Evolutionary conservation across 2,888 invertebrate genomes (phyloP), one percentile per base, ranked within the genome.

Genomic region (Sturmia bella): DNA sequence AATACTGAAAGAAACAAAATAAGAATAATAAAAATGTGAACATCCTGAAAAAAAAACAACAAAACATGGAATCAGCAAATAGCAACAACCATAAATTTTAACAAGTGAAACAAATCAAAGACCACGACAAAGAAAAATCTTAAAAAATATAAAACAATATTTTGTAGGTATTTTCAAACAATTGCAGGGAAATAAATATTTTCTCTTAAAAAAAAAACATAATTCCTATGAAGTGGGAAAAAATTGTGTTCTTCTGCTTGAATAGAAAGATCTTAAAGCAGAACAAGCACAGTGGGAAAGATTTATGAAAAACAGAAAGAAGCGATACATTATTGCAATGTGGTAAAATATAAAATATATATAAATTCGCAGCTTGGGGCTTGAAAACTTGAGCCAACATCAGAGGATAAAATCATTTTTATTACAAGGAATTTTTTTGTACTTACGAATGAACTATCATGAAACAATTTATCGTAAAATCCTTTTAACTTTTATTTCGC

Each of bases 101-200:
- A 12, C 19, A 17, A 63, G 12, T 37, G 32, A 63, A 50, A 19
- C n/a, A 78, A 70, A 68, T 56, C 72, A 43, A 63, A 37, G n/a
- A 77, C 39, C 54, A 72, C 27, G 27, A 50, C 73, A 68, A 39
- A 56, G 24, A 56, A 32, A 63, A 73, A 52, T 45, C 27, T 69
- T 37, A 3, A 5, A 48, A 48, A 52, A 17, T 50, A 69, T 41
- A 59, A 64, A 54, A 50, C 57, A 54, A 76, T 39, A 72, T 56
- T 45, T 68, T 63, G 43, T 72, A 66, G 15, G 15, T 43, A 50
- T 56, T 69, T 48, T 57, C 50, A 72, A 32, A 45, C 11, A 17
- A 56, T 64, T 43, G 64, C 54, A 54, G 37, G 21, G 2, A 15
- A 45, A 64, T 17, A 48, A 56, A 64, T 54, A 43, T 52, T 41